A percentile compares a stretch with the other conserved stretches of the same genome.
Conservation (phyloP, 53 echinoderm and acorn worm species). For the Arbacia lixula region DNA sequence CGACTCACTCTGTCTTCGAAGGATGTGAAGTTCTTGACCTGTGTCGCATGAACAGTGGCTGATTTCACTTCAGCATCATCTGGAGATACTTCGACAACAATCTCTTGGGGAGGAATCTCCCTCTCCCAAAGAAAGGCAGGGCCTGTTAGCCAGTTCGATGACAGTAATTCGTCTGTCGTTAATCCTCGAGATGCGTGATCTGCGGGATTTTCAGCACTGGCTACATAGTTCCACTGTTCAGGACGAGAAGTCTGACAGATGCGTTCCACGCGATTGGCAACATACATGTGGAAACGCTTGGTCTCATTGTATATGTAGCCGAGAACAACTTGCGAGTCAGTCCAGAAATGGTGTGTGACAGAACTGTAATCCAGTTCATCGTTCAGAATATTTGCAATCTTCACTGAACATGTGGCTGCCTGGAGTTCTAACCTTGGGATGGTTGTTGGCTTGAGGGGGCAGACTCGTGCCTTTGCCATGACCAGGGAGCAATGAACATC, state of each 20-base stretch:
- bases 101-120: too few relatives aligned
- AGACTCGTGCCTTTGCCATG: conserved; percentile 63
- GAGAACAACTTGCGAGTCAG: conserved; percentile 64
- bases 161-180: not conserved
- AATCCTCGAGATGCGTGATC: conserved; percentile 64
- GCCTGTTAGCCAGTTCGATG: conserved; percentile 53
- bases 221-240: conserved; percentile 54
- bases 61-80: too few relatives aligned
- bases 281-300: conserved; percentile 57
- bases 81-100: too few relatives aligned
- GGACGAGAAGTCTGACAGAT: conserved; percentile 48
- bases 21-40: too few relatives aligned
- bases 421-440: conserved; percentile 71
- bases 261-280: conserved; percentile 69
- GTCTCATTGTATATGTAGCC: conserved; percentile 67
- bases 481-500: conserved; percentile 25
- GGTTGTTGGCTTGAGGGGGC: conserved; percentile 62
- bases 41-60: too few relatives aligned
- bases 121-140: conserved; percentile 59
- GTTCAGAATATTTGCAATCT: conserved; percentile 52
- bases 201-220: conserved; percentile 51
- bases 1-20: too few relatives aligned
- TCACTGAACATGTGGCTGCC: conserved; percentile 68
- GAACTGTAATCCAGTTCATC: conserved; percentile 66
- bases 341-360: too few relatives aligned